These are phyloP conservation scores for Leucoraja erinaceus DNA, from an alignment of 2,113 vertebrate genomes.

Conservation along the genomic window DNA sequence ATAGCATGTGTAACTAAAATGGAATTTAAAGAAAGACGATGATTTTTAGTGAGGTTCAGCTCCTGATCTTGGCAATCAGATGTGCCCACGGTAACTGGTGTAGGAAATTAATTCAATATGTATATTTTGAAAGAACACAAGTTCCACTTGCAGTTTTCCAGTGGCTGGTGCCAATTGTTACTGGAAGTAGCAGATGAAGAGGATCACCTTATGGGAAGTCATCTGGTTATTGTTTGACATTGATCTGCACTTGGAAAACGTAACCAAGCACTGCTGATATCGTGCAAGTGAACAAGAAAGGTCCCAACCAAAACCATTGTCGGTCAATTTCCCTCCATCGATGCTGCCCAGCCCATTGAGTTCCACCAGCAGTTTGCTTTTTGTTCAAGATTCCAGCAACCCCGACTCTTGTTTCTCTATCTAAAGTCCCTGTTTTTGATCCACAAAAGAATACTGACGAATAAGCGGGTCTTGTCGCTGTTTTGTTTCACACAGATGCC, in stretches of 20 bases:
- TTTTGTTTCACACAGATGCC: too few species aligned
- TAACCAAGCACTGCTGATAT: neutral
- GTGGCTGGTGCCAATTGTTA: neutral
- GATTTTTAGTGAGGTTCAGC: neutral
- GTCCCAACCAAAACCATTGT: too few species aligned
- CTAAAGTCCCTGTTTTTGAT: neutral
- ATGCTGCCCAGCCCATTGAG: too few species aligned
- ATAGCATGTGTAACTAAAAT: neutral
- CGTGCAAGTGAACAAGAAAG: neutral
- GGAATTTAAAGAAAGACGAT: neutral
- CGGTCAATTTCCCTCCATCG: too few species aligned
- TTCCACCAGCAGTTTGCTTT: too few species aligned
- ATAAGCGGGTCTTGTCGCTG: neutral
- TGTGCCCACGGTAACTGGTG: neutral
- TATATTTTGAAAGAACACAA: neutral
- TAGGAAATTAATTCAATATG: neutral
- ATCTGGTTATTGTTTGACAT: neutral
- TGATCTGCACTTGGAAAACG: neutral
- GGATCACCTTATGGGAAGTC: neutral
- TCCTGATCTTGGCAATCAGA: neutral
- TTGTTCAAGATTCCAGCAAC: too few species aligned
- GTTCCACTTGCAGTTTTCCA: neutral
- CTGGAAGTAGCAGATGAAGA: neutral
- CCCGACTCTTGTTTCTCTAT: too few species aligned
- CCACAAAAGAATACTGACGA: neutral